Percentiles rank a stretch among this genome's conserved stretches.
phyloP scores from a whole-genome alignment of 2,113 vertebrate genomes.

The Callithrix jacchus region DNA sequence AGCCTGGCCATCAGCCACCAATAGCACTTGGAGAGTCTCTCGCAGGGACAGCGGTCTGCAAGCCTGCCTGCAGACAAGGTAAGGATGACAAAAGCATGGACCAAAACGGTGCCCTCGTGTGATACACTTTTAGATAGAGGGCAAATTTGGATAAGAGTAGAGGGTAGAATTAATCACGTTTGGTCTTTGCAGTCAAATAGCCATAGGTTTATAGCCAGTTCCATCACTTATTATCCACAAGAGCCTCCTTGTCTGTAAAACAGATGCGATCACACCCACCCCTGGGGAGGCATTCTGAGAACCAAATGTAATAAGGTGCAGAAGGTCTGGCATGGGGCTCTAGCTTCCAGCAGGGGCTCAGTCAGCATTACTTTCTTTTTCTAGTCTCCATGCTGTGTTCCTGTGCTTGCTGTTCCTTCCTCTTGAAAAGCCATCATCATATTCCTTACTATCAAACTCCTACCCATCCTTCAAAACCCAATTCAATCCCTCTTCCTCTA shows the following conservation, averaged over 20 bases:
- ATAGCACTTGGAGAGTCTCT: background rate
- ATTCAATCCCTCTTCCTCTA: background rate
- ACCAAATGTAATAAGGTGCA: background rate
- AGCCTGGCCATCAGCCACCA: background rate
- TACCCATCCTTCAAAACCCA: slow-evolving; percentile 24
- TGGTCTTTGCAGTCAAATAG: background rate
- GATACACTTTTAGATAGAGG: background rate
- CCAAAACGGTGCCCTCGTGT: background rate
- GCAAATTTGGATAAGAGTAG: background rate
- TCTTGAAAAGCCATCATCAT: background rate
- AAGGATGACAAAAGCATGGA: background rate
- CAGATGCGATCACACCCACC: background rate
- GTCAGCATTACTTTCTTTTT: background rate
- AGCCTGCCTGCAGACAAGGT: background rate
- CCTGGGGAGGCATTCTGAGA: background rate
- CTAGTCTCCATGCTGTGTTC: background rate
- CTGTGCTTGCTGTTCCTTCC: background rate
- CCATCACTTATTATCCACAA: too few relatives aligned
- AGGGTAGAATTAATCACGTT: background rate
- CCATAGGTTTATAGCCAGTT: background rate
- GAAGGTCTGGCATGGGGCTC: background rate
- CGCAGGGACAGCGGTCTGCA: background rate
- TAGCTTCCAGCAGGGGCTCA: background rate
- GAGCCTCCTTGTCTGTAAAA: background rate
- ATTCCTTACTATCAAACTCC: background rate